Base-by-base conservation (phyloP, 2,888 invertebrate species). In the Sinohyriopsis cumingii region DNA sequence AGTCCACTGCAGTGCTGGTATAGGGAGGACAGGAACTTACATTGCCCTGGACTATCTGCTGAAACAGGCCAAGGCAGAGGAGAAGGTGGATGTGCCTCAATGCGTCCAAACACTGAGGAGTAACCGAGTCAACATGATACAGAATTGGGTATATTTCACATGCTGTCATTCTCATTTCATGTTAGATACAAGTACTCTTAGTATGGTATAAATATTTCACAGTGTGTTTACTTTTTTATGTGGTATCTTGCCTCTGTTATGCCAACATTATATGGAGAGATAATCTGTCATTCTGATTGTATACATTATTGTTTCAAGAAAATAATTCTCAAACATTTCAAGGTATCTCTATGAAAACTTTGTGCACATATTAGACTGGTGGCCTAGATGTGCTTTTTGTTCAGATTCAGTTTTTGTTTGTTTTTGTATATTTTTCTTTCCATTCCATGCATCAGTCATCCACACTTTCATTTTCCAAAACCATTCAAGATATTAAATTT, bases 111-210 rank as follows among this genome's bases (percentile, higher is more conserved):
- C 82, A 55, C 88, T 89, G 89, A 80, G 89, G 61, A 81, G 79
- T 61, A 87, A 88, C 72, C 76, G 89, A 66, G 88, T 88, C 67
- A 89, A 89, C 79, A 89, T 89, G 89, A 88, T 89, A 65, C 89
- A 89, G 74, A 89, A 88, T 12, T 82, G 85, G 81, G 87, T 87
- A 82, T 33, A 80, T 77, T 12, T 59, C 15, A 59, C 59, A 45
- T 45, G 45, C 45, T 15, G 45, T 45, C 45, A 28, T 28, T 4
- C 28, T 28, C 28, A 28, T n/a, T 28, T 28, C 28, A 28, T 56
- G 56, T n/a, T 5, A 59, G n/a, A 18, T 22, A 12, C 0, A 15
- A 59, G 5, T n/a, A n/a, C 24, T 12, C 3, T 12, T 59, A 59
- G 12, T 59, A 18, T 59, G n/a, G 24, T 59, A 2, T 59, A 18